These are phyloP conservation scores for Umimayanthus kanabou DNA, from an alignment of 92 coral and sea anemone genomes.

Conservation along the genomic window DNA sequence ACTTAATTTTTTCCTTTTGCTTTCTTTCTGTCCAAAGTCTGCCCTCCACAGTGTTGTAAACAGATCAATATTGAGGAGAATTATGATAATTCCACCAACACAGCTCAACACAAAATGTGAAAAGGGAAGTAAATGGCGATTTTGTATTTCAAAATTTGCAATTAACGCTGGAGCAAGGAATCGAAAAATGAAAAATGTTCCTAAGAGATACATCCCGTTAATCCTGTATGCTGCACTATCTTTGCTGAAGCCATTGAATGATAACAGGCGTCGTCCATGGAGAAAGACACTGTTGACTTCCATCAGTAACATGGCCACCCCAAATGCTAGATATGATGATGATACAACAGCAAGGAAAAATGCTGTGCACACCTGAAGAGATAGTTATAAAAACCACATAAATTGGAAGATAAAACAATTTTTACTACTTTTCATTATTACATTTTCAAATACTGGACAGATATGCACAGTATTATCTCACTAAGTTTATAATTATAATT, in stretches of 20 bases:
- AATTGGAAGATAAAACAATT: too few species aligned
- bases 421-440: too few species aligned
- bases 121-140: slow-evolving; percentile 54
- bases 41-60: slow-evolving; percentile 74
- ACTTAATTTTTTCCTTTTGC: slow-evolving; percentile 28
- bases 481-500: too few species aligned
- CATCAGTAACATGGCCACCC: slow-evolving; percentile 73
- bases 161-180: slow-evolving; percentile 80
- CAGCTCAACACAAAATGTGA: slow-evolving; percentile 63
- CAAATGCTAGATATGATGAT: slow-evolving; percentile 68
- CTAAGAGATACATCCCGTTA: slow-evolving; percentile 62
- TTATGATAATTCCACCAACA: slow-evolving; percentile 59
- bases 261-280: slow-evolving; percentile 71
- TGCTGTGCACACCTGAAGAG: slow-evolving; percentile 71
- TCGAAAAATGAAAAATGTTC: slow-evolving; percentile 80
- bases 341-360: slow-evolving; percentile 64
- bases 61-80: slow-evolving; percentile 58
- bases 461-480: too few species aligned
- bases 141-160: slow-evolving; percentile 63
- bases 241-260: slow-evolving; percentile 68
- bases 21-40: slow-evolving; percentile 55
- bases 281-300: slow-evolving; percentile 90
- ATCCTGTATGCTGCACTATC: slow-evolving; percentile 55
- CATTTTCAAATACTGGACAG: too few species aligned
- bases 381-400: not conserved